These are phyloP conservation scores for Paracyprichromis sp. DNA, from an alignment of 2,113 vertebrate species.

Conservation along the genomic window DNA sequence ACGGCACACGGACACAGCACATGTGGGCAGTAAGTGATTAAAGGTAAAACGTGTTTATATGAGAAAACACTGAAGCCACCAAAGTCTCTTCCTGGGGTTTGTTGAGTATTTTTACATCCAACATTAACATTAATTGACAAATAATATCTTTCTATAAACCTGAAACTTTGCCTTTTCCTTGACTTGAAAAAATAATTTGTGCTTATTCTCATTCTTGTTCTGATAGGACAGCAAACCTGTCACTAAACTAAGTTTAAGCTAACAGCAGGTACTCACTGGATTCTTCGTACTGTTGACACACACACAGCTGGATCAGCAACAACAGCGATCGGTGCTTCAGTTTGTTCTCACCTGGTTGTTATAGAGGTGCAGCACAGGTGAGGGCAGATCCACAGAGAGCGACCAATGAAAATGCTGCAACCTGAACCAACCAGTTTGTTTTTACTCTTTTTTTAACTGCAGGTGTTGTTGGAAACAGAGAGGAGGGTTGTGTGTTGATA, in stretches of 20 bases:
- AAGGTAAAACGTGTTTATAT: fast-evolving
- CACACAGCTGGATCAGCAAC: not conserved
- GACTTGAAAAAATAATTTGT: not conserved
- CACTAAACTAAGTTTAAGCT: fast-evolving
- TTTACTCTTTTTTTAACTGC: not conserved
- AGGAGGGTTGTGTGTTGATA: fast-evolving
- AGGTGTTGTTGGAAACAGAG: not conserved
- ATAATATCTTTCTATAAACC: not conserved
- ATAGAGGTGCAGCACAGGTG: not conserved
- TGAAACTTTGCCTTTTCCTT: fast-evolving
- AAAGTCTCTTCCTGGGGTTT: not conserved
- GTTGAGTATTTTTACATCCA: too few species aligned
- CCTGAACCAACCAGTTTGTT: not conserved
- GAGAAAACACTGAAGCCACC: not conserved
- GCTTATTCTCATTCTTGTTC: not conserved
- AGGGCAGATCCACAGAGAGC: not conserved
- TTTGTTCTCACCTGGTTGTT: not conserved
- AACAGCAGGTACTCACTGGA: not conserved
- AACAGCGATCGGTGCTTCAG: fast-evolving
- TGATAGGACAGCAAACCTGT: not conserved
- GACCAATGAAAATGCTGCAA: not conserved
- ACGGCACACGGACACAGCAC: not conserved
- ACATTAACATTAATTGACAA: fast-evolving
- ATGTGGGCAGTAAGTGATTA: not conserved
- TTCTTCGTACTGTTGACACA: not conserved